A percentile compares a stretch with the other conserved stretches of the same genome.
phyloP scores from a whole-genome alignment of 2,888 invertebrate genomes.

The Osmoderma eremita region DNA sequence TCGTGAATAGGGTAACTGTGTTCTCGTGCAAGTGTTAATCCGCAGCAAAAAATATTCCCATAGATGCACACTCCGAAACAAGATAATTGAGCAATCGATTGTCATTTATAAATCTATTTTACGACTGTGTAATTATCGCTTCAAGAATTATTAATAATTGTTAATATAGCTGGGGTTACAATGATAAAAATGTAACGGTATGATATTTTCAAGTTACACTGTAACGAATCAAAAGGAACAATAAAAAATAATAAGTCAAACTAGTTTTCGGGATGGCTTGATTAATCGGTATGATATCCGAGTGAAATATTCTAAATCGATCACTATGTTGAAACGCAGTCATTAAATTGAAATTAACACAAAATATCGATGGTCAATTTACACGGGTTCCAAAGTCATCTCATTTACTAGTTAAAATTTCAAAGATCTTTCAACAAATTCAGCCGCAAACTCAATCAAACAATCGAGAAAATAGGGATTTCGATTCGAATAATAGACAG shows the following conservation, averaged over 20 bases:
- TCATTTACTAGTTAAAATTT: slow-evolving; percentile 1
- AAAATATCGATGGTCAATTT: too few species aligned
- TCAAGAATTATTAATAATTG: background rate
- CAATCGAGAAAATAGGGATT: background rate
- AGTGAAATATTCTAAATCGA: too few species aligned
- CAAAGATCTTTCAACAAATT: slow-evolving; percentile 24
- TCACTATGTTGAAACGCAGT: too few species aligned
- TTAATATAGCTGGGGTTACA: background rate
- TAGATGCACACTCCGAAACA: background rate
- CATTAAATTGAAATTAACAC: too few species aligned
- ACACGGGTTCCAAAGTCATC: too few species aligned
- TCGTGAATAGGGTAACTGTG: slow-evolving; percentile 1
- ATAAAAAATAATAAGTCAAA: too few species aligned
- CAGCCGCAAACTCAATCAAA: slow-evolving; percentile 3
- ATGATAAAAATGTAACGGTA: background rate
- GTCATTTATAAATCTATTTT: background rate
- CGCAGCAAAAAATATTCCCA: background rate
- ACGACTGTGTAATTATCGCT: slow-evolving; percentile 1
- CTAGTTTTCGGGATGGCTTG: too few species aligned
- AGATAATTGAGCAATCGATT: too few species aligned
- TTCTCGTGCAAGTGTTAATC: slow-evolving; percentile 17
- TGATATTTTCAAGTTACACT: too few species aligned
- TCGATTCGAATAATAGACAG: background rate
- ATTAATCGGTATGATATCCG: too few species aligned
- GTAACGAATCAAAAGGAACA: too few species aligned